Evolutionary conservation across 2,888 invertebrate species (phyloP).

Genomic region (Lithodes maja): DNA sequence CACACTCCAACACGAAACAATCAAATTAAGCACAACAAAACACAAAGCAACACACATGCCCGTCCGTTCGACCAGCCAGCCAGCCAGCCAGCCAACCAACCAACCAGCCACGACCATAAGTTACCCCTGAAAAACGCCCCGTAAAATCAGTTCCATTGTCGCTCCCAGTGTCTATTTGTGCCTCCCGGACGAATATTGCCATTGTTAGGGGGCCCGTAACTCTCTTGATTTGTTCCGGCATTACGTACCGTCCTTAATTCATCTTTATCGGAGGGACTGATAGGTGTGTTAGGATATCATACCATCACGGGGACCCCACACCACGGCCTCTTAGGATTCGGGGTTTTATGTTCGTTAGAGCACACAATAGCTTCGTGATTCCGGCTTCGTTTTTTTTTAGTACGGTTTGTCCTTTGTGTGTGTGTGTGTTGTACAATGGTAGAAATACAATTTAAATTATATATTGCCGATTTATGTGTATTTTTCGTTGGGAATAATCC

Average conservation of each 20-base stretch:
- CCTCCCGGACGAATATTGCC: background rate
- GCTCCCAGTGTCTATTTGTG: background rate
- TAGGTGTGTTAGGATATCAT: background rate
- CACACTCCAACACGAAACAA: too few species aligned
- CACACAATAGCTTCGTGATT: background rate
- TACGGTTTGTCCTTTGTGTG: background rate
- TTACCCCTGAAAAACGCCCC: slow-evolving; percentile 32
- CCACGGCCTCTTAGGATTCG: background rate
- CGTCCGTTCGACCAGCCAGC: too few species aligned
- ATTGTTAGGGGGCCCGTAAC: slow-evolving; percentile 19
- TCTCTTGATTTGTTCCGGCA: slow-evolving; percentile 10
- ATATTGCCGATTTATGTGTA: too few species aligned
- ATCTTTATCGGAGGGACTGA: background rate
- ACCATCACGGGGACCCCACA: background rate
- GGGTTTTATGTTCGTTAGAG: background rate
- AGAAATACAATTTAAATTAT: too few species aligned
- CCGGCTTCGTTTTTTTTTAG: background rate
- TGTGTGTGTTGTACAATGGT: too few species aligned
- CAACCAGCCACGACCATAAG: slow-evolving; percentile 2
- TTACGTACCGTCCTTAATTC: background rate
- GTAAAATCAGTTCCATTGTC: slow-evolving; percentile 30
- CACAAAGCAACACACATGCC: too few species aligned
- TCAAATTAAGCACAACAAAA: too few species aligned
- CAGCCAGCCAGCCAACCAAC: background rate
- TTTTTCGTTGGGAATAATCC: too few species aligned